phyloP scores from a whole-genome alignment of 2,888 invertebrate genomes.

The Macropis europaea region DNA sequence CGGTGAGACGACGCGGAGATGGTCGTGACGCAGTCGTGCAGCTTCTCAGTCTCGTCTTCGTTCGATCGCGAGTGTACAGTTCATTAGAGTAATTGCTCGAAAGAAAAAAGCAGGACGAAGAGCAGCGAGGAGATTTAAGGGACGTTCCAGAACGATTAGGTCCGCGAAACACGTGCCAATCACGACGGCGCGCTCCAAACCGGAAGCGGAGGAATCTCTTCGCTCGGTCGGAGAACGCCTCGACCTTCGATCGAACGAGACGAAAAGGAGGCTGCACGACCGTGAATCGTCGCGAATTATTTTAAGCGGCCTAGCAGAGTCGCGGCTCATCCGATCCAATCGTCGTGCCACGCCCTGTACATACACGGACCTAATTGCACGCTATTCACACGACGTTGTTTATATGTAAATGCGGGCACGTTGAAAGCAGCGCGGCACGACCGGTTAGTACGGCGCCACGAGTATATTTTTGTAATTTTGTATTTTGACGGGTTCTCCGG shows the following conservation, averaged over 20 bases:
- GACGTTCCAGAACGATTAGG: not conserved
- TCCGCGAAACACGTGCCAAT: conserved; percentile 43
- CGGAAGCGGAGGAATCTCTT: not conserved
- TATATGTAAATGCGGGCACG: conserved; percentile 67
- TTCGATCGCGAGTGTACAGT: conserved; percentile 7
- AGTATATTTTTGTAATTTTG: conserved; percentile 77
- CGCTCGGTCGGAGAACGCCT: not conserved
- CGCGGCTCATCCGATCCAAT: conserved; percentile 62
- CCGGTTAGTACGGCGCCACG: conserved; percentile 62
- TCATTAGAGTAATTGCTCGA: not conserved
- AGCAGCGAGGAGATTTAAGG: not conserved
- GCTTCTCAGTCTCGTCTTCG: conserved; percentile 28
- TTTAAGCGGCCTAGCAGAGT: conserved; percentile 72
- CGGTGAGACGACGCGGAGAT: conserved; percentile 54
- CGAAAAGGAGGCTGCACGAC: conserved; percentile 42
- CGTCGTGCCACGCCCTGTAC: conserved; percentile 64
- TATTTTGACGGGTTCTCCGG: conserved; percentile 68
- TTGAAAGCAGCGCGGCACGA: conserved; percentile 51
- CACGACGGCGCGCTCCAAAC: conserved; percentile 1
- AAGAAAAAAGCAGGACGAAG: not conserved
- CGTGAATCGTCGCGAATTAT: conserved; percentile 58
- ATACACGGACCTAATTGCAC: conserved; percentile 65
- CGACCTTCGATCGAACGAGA: not conserved
- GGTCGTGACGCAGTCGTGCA: conserved; percentile 53
- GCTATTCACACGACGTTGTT: conserved; percentile 59